Percentiles rank a stretch among this genome's conserved stretches.
Evolutionary conservation across 2,888 invertebrate genomes (phyloP).

Genomic region (Galerucella calmariensis): DNA sequence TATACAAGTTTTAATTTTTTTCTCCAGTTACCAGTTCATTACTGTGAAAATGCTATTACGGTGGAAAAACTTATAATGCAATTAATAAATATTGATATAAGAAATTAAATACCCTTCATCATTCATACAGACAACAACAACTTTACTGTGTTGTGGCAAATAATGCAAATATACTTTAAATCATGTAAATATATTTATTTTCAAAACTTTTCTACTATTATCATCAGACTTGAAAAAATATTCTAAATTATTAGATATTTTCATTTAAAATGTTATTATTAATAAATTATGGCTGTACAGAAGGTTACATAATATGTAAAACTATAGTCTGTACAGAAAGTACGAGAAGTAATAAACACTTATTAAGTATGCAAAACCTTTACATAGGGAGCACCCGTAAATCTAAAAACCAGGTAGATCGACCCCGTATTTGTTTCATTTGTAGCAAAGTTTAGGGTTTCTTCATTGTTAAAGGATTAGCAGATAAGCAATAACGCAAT

Average conservation of each 20-base stretch:
- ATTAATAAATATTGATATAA: conserved; percentile 33
- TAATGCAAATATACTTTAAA: not conserved
- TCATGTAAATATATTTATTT: not conserved
- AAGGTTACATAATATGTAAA: too few relatives aligned
- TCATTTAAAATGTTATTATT: too few relatives aligned
- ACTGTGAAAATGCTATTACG: not conserved
- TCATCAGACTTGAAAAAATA: not conserved
- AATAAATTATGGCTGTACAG: too few relatives aligned
- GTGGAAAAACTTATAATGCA: not conserved
- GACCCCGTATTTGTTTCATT: too few relatives aligned
- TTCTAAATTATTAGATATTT: not conserved
- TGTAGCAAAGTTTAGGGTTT: too few relatives aligned
- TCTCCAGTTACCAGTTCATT: not conserved
- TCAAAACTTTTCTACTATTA: not conserved
- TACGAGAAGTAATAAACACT: too few relatives aligned
- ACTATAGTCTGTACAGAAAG: too few relatives aligned
- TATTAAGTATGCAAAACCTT: too few relatives aligned
- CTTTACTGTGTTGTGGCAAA: conserved; percentile 4
- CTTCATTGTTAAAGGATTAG: too few relatives aligned
- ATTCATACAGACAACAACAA: conserved; percentile 38
- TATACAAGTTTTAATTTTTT: not conserved
- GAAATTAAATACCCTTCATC: not conserved
- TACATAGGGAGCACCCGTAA: too few relatives aligned
- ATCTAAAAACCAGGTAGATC: too few relatives aligned
- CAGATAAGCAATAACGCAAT: too few relatives aligned